A percentile compares a stretch with the other conserved stretches of the same genome.
phyloP scores from a whole-genome alignment of 2,797 vertebrate genomes.

The Alauda arvensis region DNA sequence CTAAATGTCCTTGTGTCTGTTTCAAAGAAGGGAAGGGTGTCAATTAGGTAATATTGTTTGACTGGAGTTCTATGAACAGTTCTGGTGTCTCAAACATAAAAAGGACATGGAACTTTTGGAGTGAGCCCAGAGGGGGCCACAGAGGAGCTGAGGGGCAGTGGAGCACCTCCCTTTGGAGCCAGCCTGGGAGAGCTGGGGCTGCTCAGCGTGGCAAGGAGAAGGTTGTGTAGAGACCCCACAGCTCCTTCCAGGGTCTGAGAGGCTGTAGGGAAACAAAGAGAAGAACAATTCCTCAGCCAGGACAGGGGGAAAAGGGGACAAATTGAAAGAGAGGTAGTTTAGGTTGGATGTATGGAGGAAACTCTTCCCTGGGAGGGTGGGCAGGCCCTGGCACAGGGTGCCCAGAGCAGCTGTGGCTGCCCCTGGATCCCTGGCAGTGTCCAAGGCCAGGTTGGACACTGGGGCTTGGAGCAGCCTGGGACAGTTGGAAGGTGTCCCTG shows the following conservation, averaged over 20 bases:
- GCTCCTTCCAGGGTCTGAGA: not conserved
- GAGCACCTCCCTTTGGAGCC: not conserved
- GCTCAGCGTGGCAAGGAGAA: not conserved
- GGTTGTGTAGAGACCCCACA: not conserved
- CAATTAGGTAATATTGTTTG: not conserved
- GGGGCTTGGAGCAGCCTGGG: not conserved
- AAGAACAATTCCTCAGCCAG: not conserved
- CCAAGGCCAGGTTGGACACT: not conserved
- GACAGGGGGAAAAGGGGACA: not conserved
- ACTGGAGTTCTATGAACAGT: not conserved
- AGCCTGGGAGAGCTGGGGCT: not conserved
- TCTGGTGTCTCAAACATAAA: fast-evolving
- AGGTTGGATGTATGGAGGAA: too few species aligned
- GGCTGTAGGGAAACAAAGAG: not conserved
- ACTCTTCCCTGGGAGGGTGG: not conserved
- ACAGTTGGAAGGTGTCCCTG: not conserved
- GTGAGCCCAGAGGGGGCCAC: fast-evolving
- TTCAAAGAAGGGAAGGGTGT: not conserved
- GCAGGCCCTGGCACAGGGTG: not conserved
- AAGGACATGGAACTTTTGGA: not conserved
- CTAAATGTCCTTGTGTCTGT: not conserved
- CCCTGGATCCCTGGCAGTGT: not conserved
- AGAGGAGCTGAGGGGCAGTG: not conserved
- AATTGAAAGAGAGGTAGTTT: not conserved
- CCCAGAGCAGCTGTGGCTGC: not conserved